Evolutionary conservation across 2,888 invertebrate genomes (phyloP), one percentile per base, ranked within the genome.

Genomic region (Drosophila limbata): DNA sequence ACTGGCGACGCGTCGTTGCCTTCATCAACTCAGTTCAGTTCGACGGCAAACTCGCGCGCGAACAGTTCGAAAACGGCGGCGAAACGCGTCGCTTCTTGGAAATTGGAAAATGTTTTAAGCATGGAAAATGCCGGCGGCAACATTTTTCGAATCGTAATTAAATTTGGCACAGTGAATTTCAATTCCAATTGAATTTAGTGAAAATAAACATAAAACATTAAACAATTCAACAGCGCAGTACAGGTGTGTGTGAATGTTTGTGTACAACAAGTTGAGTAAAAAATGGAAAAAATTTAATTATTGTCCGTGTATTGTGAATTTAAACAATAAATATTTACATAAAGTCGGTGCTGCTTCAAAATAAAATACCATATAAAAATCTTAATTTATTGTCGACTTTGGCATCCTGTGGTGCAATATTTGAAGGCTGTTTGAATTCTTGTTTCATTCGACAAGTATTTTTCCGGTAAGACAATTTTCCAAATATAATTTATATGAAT

Each of bases 11-110:
- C 60, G 45, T 35, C 40, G 4, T 17, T 45, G 42, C 63, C 31
- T 35, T 39, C 42, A 59, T 25, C 25, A 25, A 6, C 6, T 25
- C 45, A 45, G 31, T 31, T 53, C 76, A 84, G 84, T 84, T 89
- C 71, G 65, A 86, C 75, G 77, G 75, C 69, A 83, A 86, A 83
- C 81, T 83, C 78, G 84, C 89, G 90, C 89, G 89, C 90, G 87
- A 90, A 88, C 89, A 78, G 90, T 89, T 89, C 73, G 68, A 73
- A 79, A 66, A 64, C 25, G 51, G 40, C 48, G 40, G 44, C 45
- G 66, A 55, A 55, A 50, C 51, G 57, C 64, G 56, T 57, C 40
- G 55, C 47, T 57, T 25, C 15, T 57, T 21, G 57, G 57, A 67
- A 59, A 37, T 55, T 61, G 51, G 25, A 72, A 83, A 72, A 75